Conservation (phyloP, 2,797 vertebrate genomes). For the Gadopsis bispinosus region DNA sequence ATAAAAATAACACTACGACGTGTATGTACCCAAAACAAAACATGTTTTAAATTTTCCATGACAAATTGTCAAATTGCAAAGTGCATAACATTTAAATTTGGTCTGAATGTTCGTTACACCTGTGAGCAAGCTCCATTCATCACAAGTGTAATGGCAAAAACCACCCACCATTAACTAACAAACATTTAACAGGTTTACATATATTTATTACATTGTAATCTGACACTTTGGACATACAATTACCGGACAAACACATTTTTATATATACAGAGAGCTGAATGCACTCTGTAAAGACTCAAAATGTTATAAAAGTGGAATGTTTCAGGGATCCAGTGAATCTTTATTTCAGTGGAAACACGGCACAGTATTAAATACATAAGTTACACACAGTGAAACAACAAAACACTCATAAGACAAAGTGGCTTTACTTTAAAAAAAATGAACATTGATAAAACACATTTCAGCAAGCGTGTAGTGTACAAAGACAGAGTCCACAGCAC, state of each 20-base stretch:
- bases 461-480: not conserved
- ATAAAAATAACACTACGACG: not conserved
- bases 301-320: constrained; percentile 33
- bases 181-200: not conserved
- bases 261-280: constrained; percentile 13
- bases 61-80: not conserved
- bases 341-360: constrained; percentile 12
- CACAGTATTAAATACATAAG: not conserved
- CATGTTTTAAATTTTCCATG: constrained; percentile 7
- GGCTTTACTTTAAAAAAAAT: not conserved
- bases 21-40: not conserved
- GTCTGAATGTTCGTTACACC: not conserved
- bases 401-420: not conserved
- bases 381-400: not conserved
- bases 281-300: constrained; percentile 1
- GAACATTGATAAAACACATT: constrained; percentile 3
- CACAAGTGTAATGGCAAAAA: not conserved
- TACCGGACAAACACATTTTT: constrained; percentile 4
- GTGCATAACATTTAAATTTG: not conserved
- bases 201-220: constrained; percentile 39
- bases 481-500: constrained; percentile 22
- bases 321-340: not conserved
- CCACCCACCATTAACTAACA: not conserved
- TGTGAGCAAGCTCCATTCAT: not conserved
- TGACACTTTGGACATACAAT: constrained; percentile 15